Conservation (phyloP, 2,888 invertebrate species). For the Amphipoea lucens region DNA sequence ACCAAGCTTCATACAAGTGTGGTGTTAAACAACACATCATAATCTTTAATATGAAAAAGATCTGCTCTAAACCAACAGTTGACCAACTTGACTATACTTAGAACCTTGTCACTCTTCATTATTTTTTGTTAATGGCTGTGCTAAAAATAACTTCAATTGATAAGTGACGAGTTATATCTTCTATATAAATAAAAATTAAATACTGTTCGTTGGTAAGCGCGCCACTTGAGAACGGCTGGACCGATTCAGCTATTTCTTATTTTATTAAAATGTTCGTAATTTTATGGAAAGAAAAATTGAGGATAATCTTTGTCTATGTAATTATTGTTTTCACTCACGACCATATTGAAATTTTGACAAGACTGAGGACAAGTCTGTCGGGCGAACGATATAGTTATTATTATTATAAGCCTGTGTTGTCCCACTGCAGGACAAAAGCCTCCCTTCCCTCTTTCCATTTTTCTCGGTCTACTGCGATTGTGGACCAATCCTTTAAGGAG, state of each 20-base stretch:
- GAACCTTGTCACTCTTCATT: not conserved
- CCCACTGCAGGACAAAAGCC: too few species aligned
- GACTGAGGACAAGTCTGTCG: not conserved
- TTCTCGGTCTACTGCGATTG: too few species aligned
- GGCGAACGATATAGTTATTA: not conserved
- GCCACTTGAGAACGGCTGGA: not conserved
- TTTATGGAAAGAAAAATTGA: not conserved
- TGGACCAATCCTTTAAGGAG: too few species aligned
- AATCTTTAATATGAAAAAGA: not conserved
- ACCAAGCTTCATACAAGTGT: constrained; percentile 4
- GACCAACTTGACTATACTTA: too few species aligned
- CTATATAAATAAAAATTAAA: not conserved
- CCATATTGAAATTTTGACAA: not conserved
- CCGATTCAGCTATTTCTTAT: not conserved
- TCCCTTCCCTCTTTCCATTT: too few species aligned
- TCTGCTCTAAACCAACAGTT: not conserved
- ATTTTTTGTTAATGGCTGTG: not conserved
- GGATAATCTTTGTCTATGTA: not conserved
- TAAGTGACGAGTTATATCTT: not conserved
- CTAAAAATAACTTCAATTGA: not conserved
- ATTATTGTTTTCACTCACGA: not conserved
- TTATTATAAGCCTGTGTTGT: too few species aligned
- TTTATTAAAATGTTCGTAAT: not conserved
- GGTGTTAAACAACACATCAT: not conserved
- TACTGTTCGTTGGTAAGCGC: not conserved